Percentiles rank a stretch among this genome's conserved stretches.
Evolutionary conservation across 1,140 invertebrate species (phyloP).

Genomic region (Rhynchophorus ferrugineus): DNA sequence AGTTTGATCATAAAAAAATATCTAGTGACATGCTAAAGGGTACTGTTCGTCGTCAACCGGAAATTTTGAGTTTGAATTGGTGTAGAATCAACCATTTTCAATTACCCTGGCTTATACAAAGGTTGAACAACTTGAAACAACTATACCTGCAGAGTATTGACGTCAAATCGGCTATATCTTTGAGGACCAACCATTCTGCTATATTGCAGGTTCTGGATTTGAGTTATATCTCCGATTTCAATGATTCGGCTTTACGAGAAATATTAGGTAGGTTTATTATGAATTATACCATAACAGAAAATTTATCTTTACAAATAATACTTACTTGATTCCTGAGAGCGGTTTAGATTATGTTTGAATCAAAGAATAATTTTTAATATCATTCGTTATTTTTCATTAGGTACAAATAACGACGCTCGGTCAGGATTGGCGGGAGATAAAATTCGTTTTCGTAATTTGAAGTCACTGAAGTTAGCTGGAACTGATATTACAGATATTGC

Average conservation of each 20-base stretch:
- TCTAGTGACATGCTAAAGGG: constrained; percentile 37
- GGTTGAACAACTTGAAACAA: constrained; percentile 73
- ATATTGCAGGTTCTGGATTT: constrained; percentile 75
- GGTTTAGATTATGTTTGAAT: too few relatives aligned
- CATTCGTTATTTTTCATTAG: too few relatives aligned
- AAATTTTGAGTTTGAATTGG: constrained; percentile 73
- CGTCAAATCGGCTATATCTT: constrained; percentile 69
- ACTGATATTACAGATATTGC: constrained; percentile 86
- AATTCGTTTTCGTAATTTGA: constrained; percentile 69
- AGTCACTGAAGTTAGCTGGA: constrained; percentile 68
- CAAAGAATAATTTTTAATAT: too few relatives aligned
- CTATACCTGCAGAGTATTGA: constrained; percentile 74
- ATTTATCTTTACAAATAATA: too few relatives aligned
- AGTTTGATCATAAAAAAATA: constrained; percentile 49
- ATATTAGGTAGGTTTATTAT: constrained; percentile 46
- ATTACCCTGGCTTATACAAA: constrained; percentile 76
- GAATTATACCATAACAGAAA: not conserved
- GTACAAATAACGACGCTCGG: constrained; percentile 75
- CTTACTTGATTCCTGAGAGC: too few relatives aligned
- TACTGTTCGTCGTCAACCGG: constrained; percentile 82
- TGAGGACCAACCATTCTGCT: constrained; percentile 75
- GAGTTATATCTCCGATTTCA: constrained; percentile 70
- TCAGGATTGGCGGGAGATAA: constrained; percentile 76
- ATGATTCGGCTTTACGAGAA: constrained; percentile 73
- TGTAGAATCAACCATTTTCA: constrained; percentile 78